phyloP scores from a whole-genome alignment of 2,888 invertebrate genomes.

The Mechanitis messenoides region DNA sequence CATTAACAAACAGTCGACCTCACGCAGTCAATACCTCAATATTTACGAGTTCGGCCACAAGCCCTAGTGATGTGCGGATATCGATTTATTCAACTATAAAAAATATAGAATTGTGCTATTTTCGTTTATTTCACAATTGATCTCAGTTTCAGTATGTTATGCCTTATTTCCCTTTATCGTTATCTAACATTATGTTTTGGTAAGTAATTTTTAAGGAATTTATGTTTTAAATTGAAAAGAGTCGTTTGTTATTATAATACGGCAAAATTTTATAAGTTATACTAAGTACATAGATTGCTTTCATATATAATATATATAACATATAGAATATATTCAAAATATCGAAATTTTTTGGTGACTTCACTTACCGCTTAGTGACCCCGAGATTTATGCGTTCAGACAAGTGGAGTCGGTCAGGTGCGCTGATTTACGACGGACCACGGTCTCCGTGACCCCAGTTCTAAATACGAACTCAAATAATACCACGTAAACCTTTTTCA shows the following conservation, averaged over 20 bases:
- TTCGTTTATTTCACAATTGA: too few species aligned
- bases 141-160: too few species aligned
- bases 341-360: slow-evolving; percentile 16
- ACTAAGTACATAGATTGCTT: too few species aligned
- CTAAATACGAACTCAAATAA: background rate
- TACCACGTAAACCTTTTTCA: background rate
- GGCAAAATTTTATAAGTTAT: too few species aligned
- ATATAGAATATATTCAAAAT: background rate
- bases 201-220: too few species aligned
- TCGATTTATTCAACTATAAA: slow-evolving; percentile 6
- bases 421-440: slow-evolving; percentile 46
- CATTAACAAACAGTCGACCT: slow-evolving; percentile 46
- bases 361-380: slow-evolving; percentile 34
- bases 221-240: too few species aligned
- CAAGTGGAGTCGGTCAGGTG: slow-evolving; percentile 60
- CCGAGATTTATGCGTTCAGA: slow-evolving; percentile 59
- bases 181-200: too few species aligned
- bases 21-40: slow-evolving; percentile 63
- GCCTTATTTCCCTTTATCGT: too few species aligned
- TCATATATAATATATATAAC: too few species aligned
- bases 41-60: slow-evolving; percentile 45
- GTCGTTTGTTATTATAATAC: too few species aligned
- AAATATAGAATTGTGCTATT: too few species aligned
- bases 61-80: slow-evolving; percentile 20
- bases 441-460: slow-evolving; percentile 33